phyloP scores from a whole-genome alignment of 2,888 invertebrate genomes.

The Teinopalpus imperialis region DNA sequence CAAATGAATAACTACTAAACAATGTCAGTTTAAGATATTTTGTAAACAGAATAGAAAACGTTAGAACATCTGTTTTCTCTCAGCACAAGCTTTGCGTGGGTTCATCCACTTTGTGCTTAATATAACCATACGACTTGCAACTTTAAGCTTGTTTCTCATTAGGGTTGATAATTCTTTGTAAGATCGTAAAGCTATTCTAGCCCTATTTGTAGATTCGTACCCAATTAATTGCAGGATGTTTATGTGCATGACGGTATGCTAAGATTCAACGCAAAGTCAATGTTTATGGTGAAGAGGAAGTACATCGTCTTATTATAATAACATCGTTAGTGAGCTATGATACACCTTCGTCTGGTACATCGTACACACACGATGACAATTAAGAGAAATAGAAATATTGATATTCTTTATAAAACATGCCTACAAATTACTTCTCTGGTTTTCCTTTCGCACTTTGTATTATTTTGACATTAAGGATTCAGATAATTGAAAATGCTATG shows the following conservation, averaged over 20 bases:
- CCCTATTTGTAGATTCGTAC: conserved; percentile 25
- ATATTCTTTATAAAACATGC: no score
- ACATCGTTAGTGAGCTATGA: conserved; percentile 15
- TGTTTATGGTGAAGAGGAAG: conserved; percentile 22
- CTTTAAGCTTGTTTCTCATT: no score
- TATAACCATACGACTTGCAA: background rate
- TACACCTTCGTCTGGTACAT: no score
- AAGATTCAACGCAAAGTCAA: conserved; percentile 30
- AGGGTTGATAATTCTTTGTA: conserved; percentile 6
- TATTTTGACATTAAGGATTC: no score
- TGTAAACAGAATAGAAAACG: conserved; percentile 51
- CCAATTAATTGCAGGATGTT: conserved; percentile 68
- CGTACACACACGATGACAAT: no score
- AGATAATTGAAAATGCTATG: no score
- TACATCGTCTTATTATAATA: conserved; percentile 17
- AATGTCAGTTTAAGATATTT: conserved; percentile 32
- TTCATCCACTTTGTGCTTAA: conserved; percentile 17
- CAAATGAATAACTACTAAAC: conserved; percentile 17
- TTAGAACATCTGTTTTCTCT: conserved; percentile 60
- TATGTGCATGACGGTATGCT: conserved; percentile 39
- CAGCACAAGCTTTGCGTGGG: conserved; percentile 34
- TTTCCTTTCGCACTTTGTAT: no score
- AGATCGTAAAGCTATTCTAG: background rate
- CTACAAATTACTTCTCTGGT: no score
- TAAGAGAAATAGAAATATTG: no score